A percentile compares a stretch with the other conserved stretches of the same genome.
Evolutionary conservation across 37 sponge, comb jelly and placozoan species (phyloP).

Genomic region (Lycopodina hypogea): DNA sequence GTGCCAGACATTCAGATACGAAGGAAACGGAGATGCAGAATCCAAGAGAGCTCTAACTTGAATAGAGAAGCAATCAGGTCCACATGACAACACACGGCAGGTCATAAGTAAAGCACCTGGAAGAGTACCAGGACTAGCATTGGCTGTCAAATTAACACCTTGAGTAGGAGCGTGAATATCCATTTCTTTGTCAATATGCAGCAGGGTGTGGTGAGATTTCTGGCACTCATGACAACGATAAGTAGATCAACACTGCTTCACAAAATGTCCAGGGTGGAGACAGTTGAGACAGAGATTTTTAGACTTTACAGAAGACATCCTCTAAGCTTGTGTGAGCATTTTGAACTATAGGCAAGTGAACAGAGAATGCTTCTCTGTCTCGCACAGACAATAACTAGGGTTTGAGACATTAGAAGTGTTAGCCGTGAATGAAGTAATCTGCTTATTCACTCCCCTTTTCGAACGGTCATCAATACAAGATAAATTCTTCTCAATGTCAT

Average conservation of each 20-base stretch:
- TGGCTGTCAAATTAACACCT: too few species aligned
- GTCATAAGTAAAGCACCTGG: too few species aligned
- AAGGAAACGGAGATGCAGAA: slow-evolving; percentile 28
- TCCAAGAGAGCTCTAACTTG: too few species aligned
- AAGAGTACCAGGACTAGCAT: too few species aligned
- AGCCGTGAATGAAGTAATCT: slow-evolving; percentile 3
- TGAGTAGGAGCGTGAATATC: too few species aligned
- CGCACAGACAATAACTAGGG: slow-evolving; percentile 9
- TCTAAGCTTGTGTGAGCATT: slow-evolving; percentile 12
- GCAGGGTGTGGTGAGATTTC: too few species aligned
- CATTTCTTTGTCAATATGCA: too few species aligned
- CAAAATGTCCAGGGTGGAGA: slow-evolving; percentile 19
- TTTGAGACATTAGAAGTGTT: background rate
- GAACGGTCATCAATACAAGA: background rate
- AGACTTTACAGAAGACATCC: slow-evolving; percentile 7
- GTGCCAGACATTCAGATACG: slow-evolving; percentile 23
- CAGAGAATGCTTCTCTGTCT: slow-evolving; percentile 10
- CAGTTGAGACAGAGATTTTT: slow-evolving; percentile 26
- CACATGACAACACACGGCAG: background rate
- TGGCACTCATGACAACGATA: slow-evolving; percentile 6
- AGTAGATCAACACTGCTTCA: slow-evolving; percentile 6
- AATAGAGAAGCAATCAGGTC: too few species aligned
- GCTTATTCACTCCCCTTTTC: too few species aligned
- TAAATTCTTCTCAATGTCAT: background rate
- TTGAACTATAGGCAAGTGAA: slow-evolving; percentile 18